A percentile compares a stretch with the other conserved stretches of the same genome.
Conservation (phyloP, 2,113 vertebrate genomes). For the pig (Sus scrofa) region DNA sequence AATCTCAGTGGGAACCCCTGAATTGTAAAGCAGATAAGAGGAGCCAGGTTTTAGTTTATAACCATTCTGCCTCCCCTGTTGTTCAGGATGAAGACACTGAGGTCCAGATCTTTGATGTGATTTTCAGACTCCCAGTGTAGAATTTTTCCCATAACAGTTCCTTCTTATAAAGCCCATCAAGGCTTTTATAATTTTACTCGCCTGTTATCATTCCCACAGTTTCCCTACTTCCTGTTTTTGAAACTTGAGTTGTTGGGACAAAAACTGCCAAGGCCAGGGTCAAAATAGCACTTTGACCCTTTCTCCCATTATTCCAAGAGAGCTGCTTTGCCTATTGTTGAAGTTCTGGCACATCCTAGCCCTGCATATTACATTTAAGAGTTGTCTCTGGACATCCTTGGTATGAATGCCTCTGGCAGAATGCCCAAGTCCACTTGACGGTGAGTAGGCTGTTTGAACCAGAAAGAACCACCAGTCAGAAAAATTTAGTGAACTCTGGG, state of each 20-base stretch:
- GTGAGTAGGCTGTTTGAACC: background rate
- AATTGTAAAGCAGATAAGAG: background rate
- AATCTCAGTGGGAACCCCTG: background rate
- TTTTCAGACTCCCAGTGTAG: background rate
- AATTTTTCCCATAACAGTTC: background rate
- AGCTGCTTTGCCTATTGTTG: background rate
- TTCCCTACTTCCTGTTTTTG: background rate
- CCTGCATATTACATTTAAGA: background rate
- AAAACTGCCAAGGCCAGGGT: background rate
- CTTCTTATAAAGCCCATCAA: background rate
- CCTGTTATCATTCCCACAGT: background rate
- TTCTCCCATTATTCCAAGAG: background rate
- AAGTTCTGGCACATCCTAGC: background rate
- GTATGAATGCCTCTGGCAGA: background rate
- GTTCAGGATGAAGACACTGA: background rate
- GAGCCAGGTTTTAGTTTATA: background rate
- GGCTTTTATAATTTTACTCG: background rate
- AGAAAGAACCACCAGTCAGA: background rate
- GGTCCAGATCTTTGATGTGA: background rate
- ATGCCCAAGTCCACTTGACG: background rate
- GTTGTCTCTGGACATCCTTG: background rate
- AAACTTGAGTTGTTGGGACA: background rate
- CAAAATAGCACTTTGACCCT: background rate
- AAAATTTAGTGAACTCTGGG: background rate
- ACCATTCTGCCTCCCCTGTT: background rate